Evolutionary conservation across 2,888 invertebrate species (phyloP).

Genomic region (Galeopsomyia nigrocyanea): DNA sequence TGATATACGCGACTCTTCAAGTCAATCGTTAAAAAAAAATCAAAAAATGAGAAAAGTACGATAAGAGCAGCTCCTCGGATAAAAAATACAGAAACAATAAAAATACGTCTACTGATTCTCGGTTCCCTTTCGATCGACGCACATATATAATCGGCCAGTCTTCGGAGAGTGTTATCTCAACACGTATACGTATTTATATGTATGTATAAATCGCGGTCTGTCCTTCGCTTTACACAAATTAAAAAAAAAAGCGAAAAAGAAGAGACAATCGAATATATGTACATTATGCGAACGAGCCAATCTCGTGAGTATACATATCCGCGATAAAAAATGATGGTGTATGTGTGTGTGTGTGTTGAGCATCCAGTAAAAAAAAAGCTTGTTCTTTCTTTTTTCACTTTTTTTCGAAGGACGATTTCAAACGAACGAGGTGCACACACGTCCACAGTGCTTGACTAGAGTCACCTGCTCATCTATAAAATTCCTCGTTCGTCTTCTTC

Average conservation of each 20-base stretch:
- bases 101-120: slow-evolving; percentile 11
- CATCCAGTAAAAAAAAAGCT: background rate
- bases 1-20: slow-evolving; percentile 21
- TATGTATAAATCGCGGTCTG: too few species aligned
- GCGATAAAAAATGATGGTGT: too few species aligned
- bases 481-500: too few species aligned
- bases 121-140: slow-evolving; percentile 24
- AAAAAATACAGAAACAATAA: background rate
- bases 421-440: too few species aligned
- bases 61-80: background rate
- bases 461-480: too few species aligned
- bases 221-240: background rate
- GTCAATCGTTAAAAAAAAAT: slow-evolving; percentile 12
- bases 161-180: slow-evolving; percentile 24
- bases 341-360: too few species aligned
- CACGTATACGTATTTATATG: too few species aligned
- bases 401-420: background rate
- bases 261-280: slow-evolving; percentile 22
- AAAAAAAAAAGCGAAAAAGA: slow-evolving; percentile 1
- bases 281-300: slow-evolving; percentile 13
- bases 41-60: background rate
- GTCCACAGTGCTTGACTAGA: too few species aligned
- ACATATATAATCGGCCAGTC: slow-evolving; percentile 31
- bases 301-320: background rate
- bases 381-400: background rate